Evolutionary conservation across 2,113 vertebrate species (phyloP).

Genomic region (Lepus europaeus): DNA sequence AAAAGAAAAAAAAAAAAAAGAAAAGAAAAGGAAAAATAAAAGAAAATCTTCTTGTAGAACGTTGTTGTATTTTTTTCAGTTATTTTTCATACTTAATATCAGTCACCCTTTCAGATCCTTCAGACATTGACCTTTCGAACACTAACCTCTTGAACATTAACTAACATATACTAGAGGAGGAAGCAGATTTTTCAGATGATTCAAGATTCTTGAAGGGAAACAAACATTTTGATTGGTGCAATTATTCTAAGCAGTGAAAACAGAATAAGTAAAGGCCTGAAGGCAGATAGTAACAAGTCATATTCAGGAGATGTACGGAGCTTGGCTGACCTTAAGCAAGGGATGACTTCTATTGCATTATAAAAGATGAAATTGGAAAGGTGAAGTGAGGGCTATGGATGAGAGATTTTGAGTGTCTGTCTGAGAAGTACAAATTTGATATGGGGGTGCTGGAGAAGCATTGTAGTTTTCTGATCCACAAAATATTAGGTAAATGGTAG

Average conservation of each 20-base stretch:
- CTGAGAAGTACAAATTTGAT: not conserved
- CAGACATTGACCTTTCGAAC: not conserved
- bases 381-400: not conserved
- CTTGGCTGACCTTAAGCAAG: not conserved
- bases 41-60: not conserved
- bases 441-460: not conserved
- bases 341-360: not conserved
- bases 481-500: not conserved
- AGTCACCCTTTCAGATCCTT: not conserved
- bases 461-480: not conserved
- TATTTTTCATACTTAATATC: not conserved
- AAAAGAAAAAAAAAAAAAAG: no score
- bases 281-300: not conserved
- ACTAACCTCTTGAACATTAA: conserved; percentile 38
- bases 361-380: conserved; percentile 17
- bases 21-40: no score
- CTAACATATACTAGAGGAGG: conserved; percentile 2
- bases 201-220: conserved; percentile 49
- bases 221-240: not conserved
- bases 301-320: not conserved
- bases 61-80: conserved; percentile 20
- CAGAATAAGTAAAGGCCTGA: not conserved
- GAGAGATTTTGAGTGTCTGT: not conserved
- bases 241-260: not conserved
- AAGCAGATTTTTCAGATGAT: conserved; percentile 39